Conservation (phyloP, 2,113 vertebrate genomes). For the Anoura caudifer region DNA sequence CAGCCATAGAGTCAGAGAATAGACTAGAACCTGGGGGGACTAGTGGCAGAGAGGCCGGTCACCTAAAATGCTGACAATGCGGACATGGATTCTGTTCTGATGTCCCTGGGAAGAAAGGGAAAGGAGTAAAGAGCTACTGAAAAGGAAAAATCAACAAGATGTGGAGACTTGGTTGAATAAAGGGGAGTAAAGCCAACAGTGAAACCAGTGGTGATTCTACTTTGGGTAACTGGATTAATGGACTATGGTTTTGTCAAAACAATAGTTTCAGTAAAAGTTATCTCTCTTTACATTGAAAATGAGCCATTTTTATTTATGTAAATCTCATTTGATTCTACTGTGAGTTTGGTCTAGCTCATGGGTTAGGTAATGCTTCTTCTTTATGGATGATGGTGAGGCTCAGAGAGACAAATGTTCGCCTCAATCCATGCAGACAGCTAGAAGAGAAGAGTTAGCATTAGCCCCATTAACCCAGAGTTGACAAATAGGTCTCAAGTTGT, state of each 20-base stretch:
- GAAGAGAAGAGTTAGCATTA: not conserved
- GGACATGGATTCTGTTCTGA: not conserved
- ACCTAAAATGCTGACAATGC: not conserved
- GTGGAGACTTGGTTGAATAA: not conserved
- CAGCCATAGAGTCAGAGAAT: not conserved
- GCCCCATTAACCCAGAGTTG: not conserved
- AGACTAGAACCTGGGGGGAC: not conserved
- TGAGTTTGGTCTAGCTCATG: not conserved
- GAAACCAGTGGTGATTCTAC: not conserved
- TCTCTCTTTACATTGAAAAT: not conserved
- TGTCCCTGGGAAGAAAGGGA: not conserved
- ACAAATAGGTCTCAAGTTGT: not conserved
- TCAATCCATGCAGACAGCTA: not conserved
- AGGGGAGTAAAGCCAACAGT: not conserved
- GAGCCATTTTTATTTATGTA: not conserved
- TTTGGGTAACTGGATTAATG: not conserved
- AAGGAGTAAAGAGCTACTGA: not conserved
- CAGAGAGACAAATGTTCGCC: not conserved
- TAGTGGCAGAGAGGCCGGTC: not conserved
- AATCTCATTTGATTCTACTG: not conserved
- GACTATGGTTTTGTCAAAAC: not conserved
- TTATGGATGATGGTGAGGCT: not conserved
- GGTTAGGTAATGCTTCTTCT: not conserved
- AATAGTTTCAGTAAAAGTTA: not conserved
- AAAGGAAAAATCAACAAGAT: not conserved